phyloP scores from a whole-genome alignment of 2,888 invertebrate species.

The Ecliptopera silaceata region DNA sequence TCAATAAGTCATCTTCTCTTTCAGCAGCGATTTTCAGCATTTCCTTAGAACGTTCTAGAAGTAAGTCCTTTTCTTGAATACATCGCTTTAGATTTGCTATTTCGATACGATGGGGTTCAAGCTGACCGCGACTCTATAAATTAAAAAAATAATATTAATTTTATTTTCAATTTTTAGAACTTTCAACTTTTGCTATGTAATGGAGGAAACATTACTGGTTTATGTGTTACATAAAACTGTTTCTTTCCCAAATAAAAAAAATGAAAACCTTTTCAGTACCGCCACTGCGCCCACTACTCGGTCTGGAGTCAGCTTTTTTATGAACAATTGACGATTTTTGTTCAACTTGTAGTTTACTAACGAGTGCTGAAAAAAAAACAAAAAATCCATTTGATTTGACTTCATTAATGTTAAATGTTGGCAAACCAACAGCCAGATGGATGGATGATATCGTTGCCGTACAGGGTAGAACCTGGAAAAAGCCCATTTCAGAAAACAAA shows the following conservation, averaged over 20 bases:
- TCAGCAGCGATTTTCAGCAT: constrained; percentile 84
- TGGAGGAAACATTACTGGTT: too few species aligned
- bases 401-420: too few species aligned
- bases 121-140: constrained; percentile 52
- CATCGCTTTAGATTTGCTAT: constrained; percentile 77
- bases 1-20: constrained; percentile 82
- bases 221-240: too few species aligned
- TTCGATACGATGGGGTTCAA: constrained; percentile 71
- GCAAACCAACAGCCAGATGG: too few species aligned
- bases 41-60: constrained; percentile 83
- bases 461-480: too few species aligned
- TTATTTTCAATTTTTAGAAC: constrained; percentile 8
- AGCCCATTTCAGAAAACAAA: too few species aligned
- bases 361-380: constrained; percentile 56
- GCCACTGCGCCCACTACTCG: constrained; percentile 60
- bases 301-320: constrained; percentile 62
- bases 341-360: constrained; percentile 70
- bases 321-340: constrained; percentile 54
- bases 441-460: too few species aligned
- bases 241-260: too few species aligned
- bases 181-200: too few species aligned
- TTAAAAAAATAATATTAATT: background rate
- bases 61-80: constrained; percentile 81
- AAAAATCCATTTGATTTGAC: too few species aligned
- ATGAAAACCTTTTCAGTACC: constrained; percentile 70